phyloP scores from a whole-genome alignment of 2,113 vertebrate genomes.

The Plectropomus leopardus region DNA sequence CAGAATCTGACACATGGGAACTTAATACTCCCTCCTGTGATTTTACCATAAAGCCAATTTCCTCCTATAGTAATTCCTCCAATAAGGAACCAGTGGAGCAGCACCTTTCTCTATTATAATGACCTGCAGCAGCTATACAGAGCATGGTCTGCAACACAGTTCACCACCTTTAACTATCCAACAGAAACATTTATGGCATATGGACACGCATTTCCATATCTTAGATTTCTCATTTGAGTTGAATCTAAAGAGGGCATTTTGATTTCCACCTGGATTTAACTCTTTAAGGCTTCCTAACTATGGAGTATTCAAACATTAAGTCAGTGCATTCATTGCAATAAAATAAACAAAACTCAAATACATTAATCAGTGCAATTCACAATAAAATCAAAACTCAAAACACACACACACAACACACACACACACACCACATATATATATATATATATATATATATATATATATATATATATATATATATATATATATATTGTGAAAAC shows the following conservation, averaged over 20 bases:
- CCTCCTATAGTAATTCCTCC: neutral
- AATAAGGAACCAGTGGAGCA: neutral
- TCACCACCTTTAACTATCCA: neutral
- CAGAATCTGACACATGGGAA: neutral
- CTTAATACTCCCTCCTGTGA: neutral
- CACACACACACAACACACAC: too few species aligned
- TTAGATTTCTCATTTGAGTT: neutral
- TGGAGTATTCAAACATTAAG: neutral
- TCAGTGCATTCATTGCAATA: neutral
- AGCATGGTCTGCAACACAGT: neutral
- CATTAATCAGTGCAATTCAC: too few species aligned
- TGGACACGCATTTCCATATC: neutral
- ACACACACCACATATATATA: too few species aligned
- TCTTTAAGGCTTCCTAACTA: neutral
- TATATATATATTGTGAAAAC: neutral
- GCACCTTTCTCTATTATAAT: neutral
- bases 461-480: neutral
- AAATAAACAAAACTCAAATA: too few species aligned
- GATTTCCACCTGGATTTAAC: neutral
- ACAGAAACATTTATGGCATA: neutral
- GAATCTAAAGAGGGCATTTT: neutral
- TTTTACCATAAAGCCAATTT: neutral
- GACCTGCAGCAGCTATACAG: neutral
- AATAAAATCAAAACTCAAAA: too few species aligned
- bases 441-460: too few species aligned